phyloP scores from a whole-genome alignment of 2,888 invertebrate species.

The Aleiodes testaceus region DNA sequence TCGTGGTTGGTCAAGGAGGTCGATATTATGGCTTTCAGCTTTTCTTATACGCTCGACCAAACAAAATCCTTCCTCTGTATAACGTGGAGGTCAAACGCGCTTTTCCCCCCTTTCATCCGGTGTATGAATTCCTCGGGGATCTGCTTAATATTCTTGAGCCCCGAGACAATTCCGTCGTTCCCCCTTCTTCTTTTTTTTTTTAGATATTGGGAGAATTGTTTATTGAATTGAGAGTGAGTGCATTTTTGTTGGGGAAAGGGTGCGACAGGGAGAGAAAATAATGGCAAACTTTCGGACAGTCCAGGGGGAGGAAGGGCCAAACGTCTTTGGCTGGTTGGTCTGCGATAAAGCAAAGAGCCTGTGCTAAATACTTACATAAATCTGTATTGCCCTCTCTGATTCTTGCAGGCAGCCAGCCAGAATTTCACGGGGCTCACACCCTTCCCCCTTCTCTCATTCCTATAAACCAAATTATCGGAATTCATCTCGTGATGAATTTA shows the following conservation, averaged over 20 bases:
- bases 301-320: slow-evolving; percentile 43
- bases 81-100: slow-evolving; percentile 35
- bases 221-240: not conserved
- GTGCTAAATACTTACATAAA: slow-evolving; percentile 74
- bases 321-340: slow-evolving; percentile 65
- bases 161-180: slow-evolving; percentile 9
- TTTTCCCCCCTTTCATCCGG: slow-evolving; percentile 40
- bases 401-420: slow-evolving; percentile 44
- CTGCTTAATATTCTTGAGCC: slow-evolving; percentile 49
- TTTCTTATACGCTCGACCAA: slow-evolving; percentile 62
- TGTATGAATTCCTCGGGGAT: slow-evolving; percentile 57
- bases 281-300: slow-evolving; percentile 61
- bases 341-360: slow-evolving; percentile 72
- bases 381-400: slow-evolving; percentile 71
- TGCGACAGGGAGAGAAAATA: slow-evolving; percentile 41
- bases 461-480: slow-evolving; percentile 5
- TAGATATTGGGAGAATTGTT: slow-evolving; percentile 3
- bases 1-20: slow-evolving; percentile 50
- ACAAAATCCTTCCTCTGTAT: slow-evolving; percentile 56
- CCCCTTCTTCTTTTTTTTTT: not conserved
- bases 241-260: not conserved
- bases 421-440: slow-evolving; percentile 63
- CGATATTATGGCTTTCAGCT: slow-evolving; percentile 61
- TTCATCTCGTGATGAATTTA: slow-evolving; percentile 1
- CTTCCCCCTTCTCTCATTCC: slow-evolving; percentile 36